Percentiles rank a stretch among this genome's conserved stretches.
These are phyloP conservation scores for Syngnathus typhle DNA, from an alignment of 2,113 vertebrate genomes.

Conservation along the genomic window DNA sequence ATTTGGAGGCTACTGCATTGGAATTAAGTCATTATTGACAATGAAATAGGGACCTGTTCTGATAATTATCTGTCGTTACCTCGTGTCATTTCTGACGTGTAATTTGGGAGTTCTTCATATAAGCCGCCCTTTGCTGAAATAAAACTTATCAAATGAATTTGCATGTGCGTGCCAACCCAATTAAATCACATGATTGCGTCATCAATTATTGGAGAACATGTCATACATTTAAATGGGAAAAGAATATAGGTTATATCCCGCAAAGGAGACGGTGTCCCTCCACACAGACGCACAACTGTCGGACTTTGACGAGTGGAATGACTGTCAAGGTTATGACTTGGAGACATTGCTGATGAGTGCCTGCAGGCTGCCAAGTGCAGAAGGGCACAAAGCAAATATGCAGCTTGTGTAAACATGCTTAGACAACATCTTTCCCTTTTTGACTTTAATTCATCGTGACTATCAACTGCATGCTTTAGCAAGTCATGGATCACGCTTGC, in stretches of 20 bases:
- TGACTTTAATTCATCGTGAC: slow-evolving; percentile 35
- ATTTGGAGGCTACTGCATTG: slow-evolving; percentile 49
- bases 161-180: slow-evolving; percentile 20
- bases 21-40: slow-evolving; percentile 46
- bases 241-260: slow-evolving; percentile 8
- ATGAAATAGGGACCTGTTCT: slow-evolving; percentile 27
- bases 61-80: slow-evolving; percentile 22
- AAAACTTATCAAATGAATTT: slow-evolving; percentile 39
- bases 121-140: slow-evolving; percentile 16
- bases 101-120: slow-evolving; percentile 4
- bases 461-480: slow-evolving; percentile 21
- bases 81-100: slow-evolving; percentile 14
- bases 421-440: slow-evolving; percentile 51
- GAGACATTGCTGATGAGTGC: slow-evolving; percentile 46
- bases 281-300: background rate
- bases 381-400: slow-evolving; percentile 29
- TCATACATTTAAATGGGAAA: slow-evolving; percentile 12
- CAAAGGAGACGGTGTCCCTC: background rate
- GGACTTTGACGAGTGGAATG: slow-evolving; percentile 37
- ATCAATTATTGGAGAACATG: slow-evolving; percentile 16
- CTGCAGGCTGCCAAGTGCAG: slow-evolving; percentile 42
- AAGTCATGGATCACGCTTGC: slow-evolving; percentile 8
- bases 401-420: slow-evolving; percentile 42
- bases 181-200: slow-evolving; percentile 9
- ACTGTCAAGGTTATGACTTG: slow-evolving; percentile 61